These are phyloP conservation scores for Hucho hucho DNA, from an alignment of 2,113 vertebrate genomes.

Conservation along the genomic window DNA sequence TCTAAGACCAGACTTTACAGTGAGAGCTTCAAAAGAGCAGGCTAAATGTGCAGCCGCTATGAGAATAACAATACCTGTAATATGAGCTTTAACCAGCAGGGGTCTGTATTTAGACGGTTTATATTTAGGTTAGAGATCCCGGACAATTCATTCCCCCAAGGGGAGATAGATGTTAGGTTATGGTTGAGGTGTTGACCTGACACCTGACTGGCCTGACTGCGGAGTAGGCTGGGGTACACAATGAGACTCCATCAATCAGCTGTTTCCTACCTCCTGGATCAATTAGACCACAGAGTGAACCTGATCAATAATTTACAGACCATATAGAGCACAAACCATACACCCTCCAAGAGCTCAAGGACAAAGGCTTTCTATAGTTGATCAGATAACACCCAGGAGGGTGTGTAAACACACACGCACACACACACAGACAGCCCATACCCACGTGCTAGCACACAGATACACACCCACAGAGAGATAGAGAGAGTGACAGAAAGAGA, in stretches of 20 bases:
- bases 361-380: constrained; percentile 1
- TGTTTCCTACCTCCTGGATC: constrained; percentile 26
- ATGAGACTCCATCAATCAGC: constrained; percentile 27
- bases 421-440: neutral
- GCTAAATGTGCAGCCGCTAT: constrained; percentile 38
- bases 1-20: constrained; percentile 32
- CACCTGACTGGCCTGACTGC: constrained; percentile 24
- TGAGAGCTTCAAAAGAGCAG: constrained; percentile 37
- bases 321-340: constrained; percentile 13
- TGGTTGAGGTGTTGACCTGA: constrained; percentile 25
- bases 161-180: neutral
- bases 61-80: constrained; percentile 23
- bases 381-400: neutral
- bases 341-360: constrained; percentile 42
- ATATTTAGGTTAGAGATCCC: constrained; percentile 11
- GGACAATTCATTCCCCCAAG: neutral
- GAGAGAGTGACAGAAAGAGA: too few species aligned
- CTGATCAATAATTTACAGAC: constrained; percentile 58
- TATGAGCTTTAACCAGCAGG: constrained; percentile 39
- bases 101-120: constrained; percentile 22
- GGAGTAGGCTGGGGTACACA: constrained; percentile 29
- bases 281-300: constrained; percentile 42
- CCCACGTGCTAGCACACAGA: neutral
- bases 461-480: neutral
- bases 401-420: neutral